Conservation (phyloP, 2,797 vertebrate species). For the Peromyscus attwateri region DNA sequence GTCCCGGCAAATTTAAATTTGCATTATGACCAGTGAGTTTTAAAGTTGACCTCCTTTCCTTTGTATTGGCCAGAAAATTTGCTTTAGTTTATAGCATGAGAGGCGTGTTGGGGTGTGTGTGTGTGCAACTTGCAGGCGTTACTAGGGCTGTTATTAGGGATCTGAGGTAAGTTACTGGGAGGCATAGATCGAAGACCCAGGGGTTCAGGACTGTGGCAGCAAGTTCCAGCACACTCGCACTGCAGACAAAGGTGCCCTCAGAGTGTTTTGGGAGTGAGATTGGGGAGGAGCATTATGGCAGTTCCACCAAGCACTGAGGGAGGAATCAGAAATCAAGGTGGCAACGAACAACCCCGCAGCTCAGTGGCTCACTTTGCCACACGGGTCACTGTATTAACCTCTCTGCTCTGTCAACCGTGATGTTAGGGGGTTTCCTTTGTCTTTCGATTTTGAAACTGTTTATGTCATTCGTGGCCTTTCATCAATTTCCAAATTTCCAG, state of each 20-base stretch:
- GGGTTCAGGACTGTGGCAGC: background rate
- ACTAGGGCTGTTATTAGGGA: background rate
- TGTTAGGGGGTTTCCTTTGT: constrained; percentile 76
- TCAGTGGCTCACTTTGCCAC: constrained; percentile 56
- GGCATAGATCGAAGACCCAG: background rate
- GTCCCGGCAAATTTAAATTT: constrained; percentile 57
- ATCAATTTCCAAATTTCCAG: constrained; percentile 81
- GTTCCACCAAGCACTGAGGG: background rate
- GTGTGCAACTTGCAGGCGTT: background rate
- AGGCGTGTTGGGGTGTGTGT: background rate
- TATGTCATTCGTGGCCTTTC: constrained; percentile 51
- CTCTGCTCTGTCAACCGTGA: constrained; percentile 65
- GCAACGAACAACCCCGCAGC: background rate
- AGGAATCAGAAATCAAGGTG: constrained; percentile 34
- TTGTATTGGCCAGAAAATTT: constrained; percentile 45
- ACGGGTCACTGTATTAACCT: constrained; percentile 64
- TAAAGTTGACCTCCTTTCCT: constrained; percentile 61
- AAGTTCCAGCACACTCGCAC: background rate
- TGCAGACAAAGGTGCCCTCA: background rate
- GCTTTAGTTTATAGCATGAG: constrained; percentile 35
- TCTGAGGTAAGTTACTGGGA: constrained; percentile 3
- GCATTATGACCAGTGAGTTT: constrained; percentile 16
- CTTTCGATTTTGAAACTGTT: constrained; percentile 75
- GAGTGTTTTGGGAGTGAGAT: background rate
- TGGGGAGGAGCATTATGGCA: background rate